A percentile compares a stretch with the other conserved stretches of the same genome.
Conservation (phyloP, 2,888 invertebrate genomes). For the Cryptus viduatorius region DNA sequence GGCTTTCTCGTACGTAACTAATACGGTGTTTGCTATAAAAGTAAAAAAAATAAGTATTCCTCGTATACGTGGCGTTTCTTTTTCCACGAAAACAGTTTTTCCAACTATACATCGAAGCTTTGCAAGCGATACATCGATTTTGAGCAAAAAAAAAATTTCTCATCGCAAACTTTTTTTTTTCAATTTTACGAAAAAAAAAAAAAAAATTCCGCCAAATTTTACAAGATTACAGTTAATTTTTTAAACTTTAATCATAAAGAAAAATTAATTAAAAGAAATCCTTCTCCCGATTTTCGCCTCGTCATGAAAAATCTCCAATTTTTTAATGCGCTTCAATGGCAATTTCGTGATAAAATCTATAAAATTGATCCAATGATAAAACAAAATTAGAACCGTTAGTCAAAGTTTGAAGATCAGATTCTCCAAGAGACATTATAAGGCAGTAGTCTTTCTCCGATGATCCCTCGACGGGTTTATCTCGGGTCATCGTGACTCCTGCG, state of each 20-base stretch:
- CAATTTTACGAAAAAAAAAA: too few relatives aligned
- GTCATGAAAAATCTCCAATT: background rate
- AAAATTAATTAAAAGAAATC: background rate
- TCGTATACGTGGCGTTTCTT: background rate
- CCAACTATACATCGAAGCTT: background rate
- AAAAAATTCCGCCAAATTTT: too few relatives aligned
- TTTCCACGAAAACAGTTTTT: background rate
- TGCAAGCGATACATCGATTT: background rate
- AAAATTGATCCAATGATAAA: background rate
- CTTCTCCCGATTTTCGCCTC: background rate
- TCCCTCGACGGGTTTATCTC: constrained; percentile 35
- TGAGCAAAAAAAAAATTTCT: too few relatives aligned
- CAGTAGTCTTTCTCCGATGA: constrained; percentile 14
- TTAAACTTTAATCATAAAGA: too few relatives aligned
- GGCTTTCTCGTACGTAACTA: constrained; percentile 59
- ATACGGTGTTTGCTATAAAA: constrained; percentile 19
- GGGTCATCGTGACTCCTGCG: constrained; percentile 47
- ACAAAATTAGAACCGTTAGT: background rate
- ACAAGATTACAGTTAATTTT: too few relatives aligned
- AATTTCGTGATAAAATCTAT: background rate
- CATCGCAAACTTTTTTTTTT: too few relatives aligned
- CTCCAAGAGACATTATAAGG: constrained; percentile 30
- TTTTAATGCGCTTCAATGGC: background rate
- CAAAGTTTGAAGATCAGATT: constrained; percentile 38
- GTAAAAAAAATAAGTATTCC: background rate